Evolutionary conservation across 2,888 invertebrate genomes (phyloP).

Genomic region (Sphinx pinastri): DNA sequence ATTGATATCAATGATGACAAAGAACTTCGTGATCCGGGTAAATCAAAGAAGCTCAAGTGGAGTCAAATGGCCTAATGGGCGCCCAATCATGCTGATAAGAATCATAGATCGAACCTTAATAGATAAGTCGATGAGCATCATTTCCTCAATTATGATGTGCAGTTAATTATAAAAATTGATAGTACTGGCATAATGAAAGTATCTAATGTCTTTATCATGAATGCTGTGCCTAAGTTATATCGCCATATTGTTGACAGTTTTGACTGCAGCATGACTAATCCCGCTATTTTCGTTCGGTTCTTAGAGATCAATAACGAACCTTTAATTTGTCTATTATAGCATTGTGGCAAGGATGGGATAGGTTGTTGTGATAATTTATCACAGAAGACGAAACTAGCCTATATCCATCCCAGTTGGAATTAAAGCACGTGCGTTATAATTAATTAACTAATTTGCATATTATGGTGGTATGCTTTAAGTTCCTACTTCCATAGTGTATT

Average conservation of each 20-base stretch:
- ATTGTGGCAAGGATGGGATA: too few species aligned
- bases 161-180: neutral
- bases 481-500: neutral
- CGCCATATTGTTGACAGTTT: too few species aligned
- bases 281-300: too few species aligned
- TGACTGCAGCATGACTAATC: too few species aligned
- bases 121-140: neutral
- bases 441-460: neutral
- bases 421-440: slow-evolving; percentile 7
- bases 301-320: too few species aligned
- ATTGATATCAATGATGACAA: slow-evolving; percentile 52
- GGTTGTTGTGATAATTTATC: neutral
- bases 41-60: slow-evolving; percentile 47
- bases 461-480: neutral
- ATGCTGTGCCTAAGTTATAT: too few species aligned
- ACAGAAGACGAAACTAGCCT: neutral
- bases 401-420: neutral
- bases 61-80: slow-evolving; percentile 45
- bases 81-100: slow-evolving; percentile 31
- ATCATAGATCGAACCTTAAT: slow-evolving; percentile 1
- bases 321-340: too few species aligned
- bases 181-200: too few species aligned
- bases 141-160: neutral
- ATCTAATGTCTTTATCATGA: neutral
- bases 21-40: slow-evolving; percentile 47